A percentile compares a stretch with the other conserved stretches of the same genome.
Conservation (phyloP, 1,140 invertebrate species). For the Geopemphigus sp. region DNA sequence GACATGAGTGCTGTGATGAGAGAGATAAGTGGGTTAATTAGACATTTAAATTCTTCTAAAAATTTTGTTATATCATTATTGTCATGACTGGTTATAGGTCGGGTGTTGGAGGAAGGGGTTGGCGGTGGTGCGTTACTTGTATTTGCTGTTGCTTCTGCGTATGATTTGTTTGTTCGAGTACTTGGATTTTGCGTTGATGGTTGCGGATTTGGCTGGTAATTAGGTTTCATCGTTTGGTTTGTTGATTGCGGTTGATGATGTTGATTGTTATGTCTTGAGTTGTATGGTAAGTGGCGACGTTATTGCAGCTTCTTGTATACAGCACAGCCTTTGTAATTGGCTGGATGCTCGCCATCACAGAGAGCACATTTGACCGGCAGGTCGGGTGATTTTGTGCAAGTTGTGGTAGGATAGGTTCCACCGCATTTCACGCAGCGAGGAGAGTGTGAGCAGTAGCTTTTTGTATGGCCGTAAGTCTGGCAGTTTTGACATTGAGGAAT, state of each 20-base stretch:
- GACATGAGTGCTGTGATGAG: too few species aligned
- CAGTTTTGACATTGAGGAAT: slow-evolving; percentile 17
- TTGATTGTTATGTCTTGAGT: neutral
- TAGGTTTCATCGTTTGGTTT: neutral
- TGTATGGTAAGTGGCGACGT: neutral
- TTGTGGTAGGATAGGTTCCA: neutral
- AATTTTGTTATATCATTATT: too few species aligned
- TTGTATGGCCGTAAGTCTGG: neutral
- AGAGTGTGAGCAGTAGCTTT: neutral
- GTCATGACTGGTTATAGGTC: too few species aligned
- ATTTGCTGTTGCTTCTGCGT: slow-evolving; percentile 4
- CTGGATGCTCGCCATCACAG: neutral
- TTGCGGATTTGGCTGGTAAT: neutral
- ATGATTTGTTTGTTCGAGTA: neutral
- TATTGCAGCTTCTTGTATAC: slow-evolving; percentile 30
- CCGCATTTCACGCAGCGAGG: slow-evolving; percentile 13
- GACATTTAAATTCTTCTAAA: too few species aligned
- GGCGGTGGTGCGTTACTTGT: neutral
- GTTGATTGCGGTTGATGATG: neutral
- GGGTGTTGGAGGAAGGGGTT: neutral
- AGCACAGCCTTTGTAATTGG: neutral
- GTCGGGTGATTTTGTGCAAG: neutral
- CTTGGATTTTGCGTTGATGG: slow-evolving; percentile 4
- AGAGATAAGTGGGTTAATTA: too few species aligned
- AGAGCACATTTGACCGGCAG: neutral